Percentiles rank a stretch among this genome's conserved stretches.
Evolutionary conservation across 1,140 invertebrate genomes (phyloP).

Genomic region (Leptoteleia sp.): DNA sequence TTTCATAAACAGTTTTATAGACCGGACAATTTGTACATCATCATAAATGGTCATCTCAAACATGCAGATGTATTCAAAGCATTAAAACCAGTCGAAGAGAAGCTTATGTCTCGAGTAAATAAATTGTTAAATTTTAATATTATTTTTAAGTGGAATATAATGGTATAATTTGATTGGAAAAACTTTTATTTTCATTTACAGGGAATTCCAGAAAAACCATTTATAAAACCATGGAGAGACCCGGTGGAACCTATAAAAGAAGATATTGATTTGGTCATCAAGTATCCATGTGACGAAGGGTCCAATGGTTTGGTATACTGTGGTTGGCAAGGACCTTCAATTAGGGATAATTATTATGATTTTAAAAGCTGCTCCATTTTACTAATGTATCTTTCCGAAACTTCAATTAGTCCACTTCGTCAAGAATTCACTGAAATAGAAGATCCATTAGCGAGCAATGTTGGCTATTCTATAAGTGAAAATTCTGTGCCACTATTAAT

Average conservation of each 20-base stretch:
- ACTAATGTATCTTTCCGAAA: conserved; percentile 92
- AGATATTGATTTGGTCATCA: conserved; percentile 80
- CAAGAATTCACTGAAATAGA: conserved; percentile 91
- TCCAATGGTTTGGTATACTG: conserved; percentile 90
- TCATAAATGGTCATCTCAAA: conserved; percentile 91
- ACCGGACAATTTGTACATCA: conserved; percentile 93
- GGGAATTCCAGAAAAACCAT: conserved; percentile 82
- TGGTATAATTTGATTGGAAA: no score
- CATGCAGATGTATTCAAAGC: conserved; percentile 88
- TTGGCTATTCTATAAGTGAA: conserved; percentile 86
- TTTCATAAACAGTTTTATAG: conserved; percentile 94
- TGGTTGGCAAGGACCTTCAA: conserved; percentile 92
- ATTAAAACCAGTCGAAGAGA: conserved; percentile 88
- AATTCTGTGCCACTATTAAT: conserved; percentile 86
- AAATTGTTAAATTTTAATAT: background rate
- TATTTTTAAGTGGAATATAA: no score
- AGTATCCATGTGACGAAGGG: conserved; percentile 93
- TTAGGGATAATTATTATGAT: conserved; percentile 82
- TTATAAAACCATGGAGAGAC: conserved; percentile 88
- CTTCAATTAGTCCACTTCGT: conserved; percentile 91
- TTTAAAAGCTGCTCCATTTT: conserved; percentile 86
- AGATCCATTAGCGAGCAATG: conserved; percentile 90
- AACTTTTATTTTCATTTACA: no score
- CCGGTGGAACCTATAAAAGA: conserved; percentile 84
- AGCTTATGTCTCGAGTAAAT: conserved; percentile 88